phyloP scores from a whole-genome alignment of 2,113 vertebrate species.

The Triplophysa siluroides region DNA sequence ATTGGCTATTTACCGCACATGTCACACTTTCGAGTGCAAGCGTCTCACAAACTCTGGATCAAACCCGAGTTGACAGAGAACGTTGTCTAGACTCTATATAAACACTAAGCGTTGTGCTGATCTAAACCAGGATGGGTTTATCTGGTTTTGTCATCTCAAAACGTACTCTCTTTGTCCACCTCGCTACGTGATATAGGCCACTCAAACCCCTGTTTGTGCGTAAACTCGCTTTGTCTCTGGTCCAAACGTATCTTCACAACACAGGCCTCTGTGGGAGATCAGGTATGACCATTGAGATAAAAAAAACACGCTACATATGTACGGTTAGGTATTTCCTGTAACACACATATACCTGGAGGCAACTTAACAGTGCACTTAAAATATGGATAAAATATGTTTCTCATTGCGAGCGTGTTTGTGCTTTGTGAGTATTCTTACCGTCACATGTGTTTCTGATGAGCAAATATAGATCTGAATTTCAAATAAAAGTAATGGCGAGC shows the following conservation, averaged over 20 bases:
- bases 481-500: conserved; percentile 84
- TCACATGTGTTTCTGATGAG: conserved; percentile 85
- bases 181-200: not conserved
- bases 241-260: conserved; percentile 15
- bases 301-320: conserved; percentile 29
- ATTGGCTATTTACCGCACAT: too few relatives aligned
- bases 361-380: conserved; percentile 27
- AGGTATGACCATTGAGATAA: conserved; percentile 27
- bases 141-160: too few relatives aligned
- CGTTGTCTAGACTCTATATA: too few relatives aligned
- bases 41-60: too few relatives aligned
- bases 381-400: conserved; percentile 26
- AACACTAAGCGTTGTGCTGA: too few relatives aligned
- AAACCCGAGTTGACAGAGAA: too few relatives aligned
- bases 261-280: not conserved
- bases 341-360: conserved; percentile 35
- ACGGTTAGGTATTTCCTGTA: conserved; percentile 56
- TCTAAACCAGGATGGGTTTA: too few relatives aligned
- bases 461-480: conserved; percentile 83
- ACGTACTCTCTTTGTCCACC: too few relatives aligned
- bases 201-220: not conserved
- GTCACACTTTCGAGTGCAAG: too few relatives aligned
- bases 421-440: conserved; percentile 65
- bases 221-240: not conserved
- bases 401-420: conserved; percentile 42